phyloP scores from a whole-genome alignment of 2,888 invertebrate species.

The Lasioglossum zephyrum region DNA sequence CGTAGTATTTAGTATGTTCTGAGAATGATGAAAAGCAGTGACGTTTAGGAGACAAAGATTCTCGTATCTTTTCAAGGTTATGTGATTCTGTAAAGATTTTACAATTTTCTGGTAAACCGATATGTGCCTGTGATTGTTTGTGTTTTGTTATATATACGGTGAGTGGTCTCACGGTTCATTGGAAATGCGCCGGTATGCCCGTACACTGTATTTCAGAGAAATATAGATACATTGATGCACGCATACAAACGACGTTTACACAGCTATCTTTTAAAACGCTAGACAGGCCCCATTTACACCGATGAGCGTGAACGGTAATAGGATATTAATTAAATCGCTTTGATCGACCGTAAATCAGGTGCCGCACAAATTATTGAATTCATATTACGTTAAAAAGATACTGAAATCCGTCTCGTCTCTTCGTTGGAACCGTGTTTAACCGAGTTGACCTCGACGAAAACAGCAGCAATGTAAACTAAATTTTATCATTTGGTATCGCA shows the following conservation, averaged over 20 bases:
- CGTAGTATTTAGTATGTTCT: neutral
- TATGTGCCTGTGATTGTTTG: neutral
- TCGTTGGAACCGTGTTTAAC: no score
- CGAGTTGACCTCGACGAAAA: no score
- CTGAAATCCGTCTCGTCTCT: neutral
- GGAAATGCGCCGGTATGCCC: slow-evolving; percentile 6
- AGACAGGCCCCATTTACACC: slow-evolving; percentile 33
- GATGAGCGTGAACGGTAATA: slow-evolving; percentile 42
- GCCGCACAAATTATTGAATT: neutral
- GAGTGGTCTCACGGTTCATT: slow-evolving; percentile 15
- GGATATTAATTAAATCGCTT: slow-evolving; percentile 49
- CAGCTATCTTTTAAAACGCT: slow-evolving; percentile 23
- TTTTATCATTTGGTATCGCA: neutral
- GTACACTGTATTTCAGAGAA: slow-evolving; percentile 29
- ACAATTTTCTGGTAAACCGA: neutral
- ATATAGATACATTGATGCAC: slow-evolving; percentile 5
- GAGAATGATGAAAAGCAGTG: neutral
- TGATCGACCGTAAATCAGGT: slow-evolving; percentile 38
- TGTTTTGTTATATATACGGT: neutral
- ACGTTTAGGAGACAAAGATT: neutral
- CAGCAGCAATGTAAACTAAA: neutral
- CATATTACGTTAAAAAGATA: neutral
- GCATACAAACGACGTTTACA: slow-evolving; percentile 40
- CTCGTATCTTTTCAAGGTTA: neutral
- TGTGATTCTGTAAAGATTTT: neutral